Conservation (phyloP, 1,140 invertebrate genomes). For the Phortica variegata region DNA sequence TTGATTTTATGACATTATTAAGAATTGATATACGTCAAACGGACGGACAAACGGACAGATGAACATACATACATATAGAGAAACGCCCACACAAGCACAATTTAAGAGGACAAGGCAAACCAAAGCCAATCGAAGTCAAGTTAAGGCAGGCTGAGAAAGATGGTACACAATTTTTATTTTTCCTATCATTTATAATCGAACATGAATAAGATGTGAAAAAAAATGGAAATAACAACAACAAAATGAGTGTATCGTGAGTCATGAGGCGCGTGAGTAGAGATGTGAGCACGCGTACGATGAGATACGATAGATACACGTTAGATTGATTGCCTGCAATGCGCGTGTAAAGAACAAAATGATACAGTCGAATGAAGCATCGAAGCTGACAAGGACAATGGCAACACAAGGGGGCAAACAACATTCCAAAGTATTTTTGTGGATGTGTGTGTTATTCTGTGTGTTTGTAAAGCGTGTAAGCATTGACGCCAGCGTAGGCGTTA, state of each 20-base stretch:
- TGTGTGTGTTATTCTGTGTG: too few species aligned
- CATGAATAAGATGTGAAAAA: background rate
- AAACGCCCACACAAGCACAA: too few species aligned
- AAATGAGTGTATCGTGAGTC: too few species aligned
- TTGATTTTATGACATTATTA: constrained; percentile 39
- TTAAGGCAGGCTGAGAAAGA: background rate
- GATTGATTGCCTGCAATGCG: constrained; percentile 46
- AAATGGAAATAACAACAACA: background rate
- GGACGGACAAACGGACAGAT: too few species aligned
- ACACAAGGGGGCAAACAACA: background rate
- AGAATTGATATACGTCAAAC: constrained; percentile 38
- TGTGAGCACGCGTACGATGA: background rate
- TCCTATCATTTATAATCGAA: too few species aligned
- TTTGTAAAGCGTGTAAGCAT: too few species aligned
- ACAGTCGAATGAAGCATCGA: constrained; percentile 15
- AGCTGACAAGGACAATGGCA: too few species aligned
- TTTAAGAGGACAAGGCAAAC: too few species aligned
- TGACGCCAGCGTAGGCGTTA: constrained; percentile 7
- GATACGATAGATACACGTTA: constrained; percentile 3
- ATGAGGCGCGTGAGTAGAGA: too few species aligned
- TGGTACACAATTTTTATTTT: too few species aligned
- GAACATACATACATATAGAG: too few species aligned
- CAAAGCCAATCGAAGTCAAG: constrained; percentile 9
- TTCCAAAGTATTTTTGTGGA: background rate
- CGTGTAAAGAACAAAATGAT: constrained; percentile 1